Evolutionary conservation across 1,140 invertebrate genomes (phyloP).

Genomic region (Scaptomyza pallida): DNA sequence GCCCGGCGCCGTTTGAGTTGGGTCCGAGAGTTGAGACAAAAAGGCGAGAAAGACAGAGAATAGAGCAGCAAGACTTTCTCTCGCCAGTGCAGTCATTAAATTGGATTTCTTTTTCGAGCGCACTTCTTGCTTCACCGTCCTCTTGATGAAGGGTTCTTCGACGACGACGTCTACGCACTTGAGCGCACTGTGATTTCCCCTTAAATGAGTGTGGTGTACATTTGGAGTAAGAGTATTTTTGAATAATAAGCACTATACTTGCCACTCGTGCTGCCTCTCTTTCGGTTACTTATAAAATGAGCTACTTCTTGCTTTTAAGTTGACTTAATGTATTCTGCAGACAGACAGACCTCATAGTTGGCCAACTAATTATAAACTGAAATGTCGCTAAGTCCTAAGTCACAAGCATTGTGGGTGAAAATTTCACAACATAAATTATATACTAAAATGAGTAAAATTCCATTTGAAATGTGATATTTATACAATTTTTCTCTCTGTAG

Average conservation of each 20-base stretch:
- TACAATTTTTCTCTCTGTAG: too few species aligned
- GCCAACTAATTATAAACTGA: constrained; percentile 2
- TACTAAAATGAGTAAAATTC: too few species aligned
- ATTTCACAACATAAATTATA: too few species aligned
- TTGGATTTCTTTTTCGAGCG: constrained; percentile 69
- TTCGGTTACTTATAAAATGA: neutral
- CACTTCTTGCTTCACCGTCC: constrained; percentile 16
- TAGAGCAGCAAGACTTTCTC: constrained; percentile 27
- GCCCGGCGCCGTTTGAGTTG: constrained; percentile 43
- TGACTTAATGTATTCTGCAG: neutral
- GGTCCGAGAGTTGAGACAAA: constrained; percentile 30
- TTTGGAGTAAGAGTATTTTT: constrained; percentile 54
- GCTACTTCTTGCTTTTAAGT: constrained; percentile 1
- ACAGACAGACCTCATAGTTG: neutral
- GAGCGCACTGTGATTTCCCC: constrained; percentile 34
- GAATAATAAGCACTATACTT: constrained; percentile 54
- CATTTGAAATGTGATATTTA: too few species aligned
- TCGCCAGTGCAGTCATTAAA: constrained; percentile 68
- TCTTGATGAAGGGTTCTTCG: constrained; percentile 48
- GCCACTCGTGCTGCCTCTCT: neutral
- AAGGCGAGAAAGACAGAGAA: neutral
- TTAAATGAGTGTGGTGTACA: neutral
- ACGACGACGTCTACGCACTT: constrained; percentile 22
- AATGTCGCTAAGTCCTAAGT: neutral
- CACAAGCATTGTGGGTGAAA: neutral